A percentile compares a stretch with the other conserved stretches of the same genome.
phyloP scores from a whole-genome alignment of 2,888 invertebrate species.

The Stenodema calcarata region DNA sequence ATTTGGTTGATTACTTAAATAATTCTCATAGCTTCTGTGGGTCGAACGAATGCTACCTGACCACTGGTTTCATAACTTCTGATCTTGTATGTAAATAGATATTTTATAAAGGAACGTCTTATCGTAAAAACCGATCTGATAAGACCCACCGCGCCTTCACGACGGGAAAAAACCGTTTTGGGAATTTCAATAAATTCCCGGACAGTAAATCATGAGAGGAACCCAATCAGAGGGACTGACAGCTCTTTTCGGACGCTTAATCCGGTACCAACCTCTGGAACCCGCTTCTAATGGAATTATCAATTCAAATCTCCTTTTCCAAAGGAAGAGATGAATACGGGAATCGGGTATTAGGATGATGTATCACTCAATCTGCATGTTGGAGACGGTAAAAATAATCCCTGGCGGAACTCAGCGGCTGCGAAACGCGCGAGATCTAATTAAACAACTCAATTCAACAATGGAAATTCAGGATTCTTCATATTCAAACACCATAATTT shows the following conservation, averaged over 20 bases:
- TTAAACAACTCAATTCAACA: slow-evolving; percentile 27
- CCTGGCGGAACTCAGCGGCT: background rate
- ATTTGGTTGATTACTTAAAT: too few relatives aligned
- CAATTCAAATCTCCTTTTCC: slow-evolving; percentile 40
- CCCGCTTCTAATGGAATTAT: slow-evolving; percentile 43
- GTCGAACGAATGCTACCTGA: background rate
- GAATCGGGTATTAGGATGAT: slow-evolving; percentile 51
- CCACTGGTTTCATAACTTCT: background rate
- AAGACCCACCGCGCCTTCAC: background rate
- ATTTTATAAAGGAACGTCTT: background rate
- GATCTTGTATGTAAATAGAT: background rate
- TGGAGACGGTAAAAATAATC: slow-evolving; percentile 31
- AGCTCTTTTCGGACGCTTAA: slow-evolving; percentile 15
- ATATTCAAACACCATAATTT: background rate
- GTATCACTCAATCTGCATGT: slow-evolving; percentile 47
- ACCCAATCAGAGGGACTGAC: slow-evolving; percentile 35
- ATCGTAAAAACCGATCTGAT: background rate
- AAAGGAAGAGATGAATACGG: slow-evolving; percentile 29
- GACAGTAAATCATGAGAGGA: slow-evolving; percentile 3
- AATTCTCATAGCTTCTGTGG: too few relatives aligned
- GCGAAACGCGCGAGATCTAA: slow-evolving; percentile 4
- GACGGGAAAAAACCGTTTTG: background rate
- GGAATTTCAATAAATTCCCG: background rate
- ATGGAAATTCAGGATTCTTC: background rate
- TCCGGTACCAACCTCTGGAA: background rate